These are phyloP conservation scores for Pogonognathellus flavescens DNA, from an alignment of 1,140 invertebrate genomes.

Conservation along the genomic window DNA sequence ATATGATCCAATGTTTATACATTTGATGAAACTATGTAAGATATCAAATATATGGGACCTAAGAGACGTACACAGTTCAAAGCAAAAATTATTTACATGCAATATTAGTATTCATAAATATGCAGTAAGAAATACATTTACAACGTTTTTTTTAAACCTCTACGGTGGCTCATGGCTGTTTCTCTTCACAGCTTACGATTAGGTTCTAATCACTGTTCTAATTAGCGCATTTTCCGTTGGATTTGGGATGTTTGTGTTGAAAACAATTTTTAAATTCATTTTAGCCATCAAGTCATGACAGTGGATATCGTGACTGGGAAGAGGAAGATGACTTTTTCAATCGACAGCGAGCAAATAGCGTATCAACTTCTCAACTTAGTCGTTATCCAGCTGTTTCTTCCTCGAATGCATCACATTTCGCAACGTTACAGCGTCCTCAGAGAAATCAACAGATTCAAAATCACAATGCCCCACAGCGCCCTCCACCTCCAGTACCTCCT, in stretches of 20 bases:
- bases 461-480: conserved; percentile 59
- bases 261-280: conserved; percentile 23
- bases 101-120: too few relatives aligned
- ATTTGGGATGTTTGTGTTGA: neutral
- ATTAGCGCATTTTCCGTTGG: too few relatives aligned
- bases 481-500: conserved; percentile 66
- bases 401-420: conserved; percentile 64
- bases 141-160: too few relatives aligned
- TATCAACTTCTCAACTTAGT: conserved; percentile 61
- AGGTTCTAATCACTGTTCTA: too few relatives aligned
- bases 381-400: conserved; percentile 56
- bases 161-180: too few relatives aligned
- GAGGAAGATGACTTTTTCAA: conserved; percentile 66
- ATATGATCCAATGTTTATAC: too few relatives aligned
- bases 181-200: too few relatives aligned
- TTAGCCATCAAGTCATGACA: conserved; percentile 70
- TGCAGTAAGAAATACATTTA: too few relatives aligned
- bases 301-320: conserved; percentile 72
- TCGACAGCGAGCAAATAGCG: conserved; percentile 57
- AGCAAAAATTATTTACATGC: too few relatives aligned
- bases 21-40: too few relatives aligned
- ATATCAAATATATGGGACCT: too few relatives aligned
- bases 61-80: too few relatives aligned
- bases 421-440: conserved; percentile 60
- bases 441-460: neutral